Evolutionary conservation across 2,113 vertebrate species (phyloP), one percentile per base, ranked within the genome.

Genomic region (Seriola rivoliana): DNA sequence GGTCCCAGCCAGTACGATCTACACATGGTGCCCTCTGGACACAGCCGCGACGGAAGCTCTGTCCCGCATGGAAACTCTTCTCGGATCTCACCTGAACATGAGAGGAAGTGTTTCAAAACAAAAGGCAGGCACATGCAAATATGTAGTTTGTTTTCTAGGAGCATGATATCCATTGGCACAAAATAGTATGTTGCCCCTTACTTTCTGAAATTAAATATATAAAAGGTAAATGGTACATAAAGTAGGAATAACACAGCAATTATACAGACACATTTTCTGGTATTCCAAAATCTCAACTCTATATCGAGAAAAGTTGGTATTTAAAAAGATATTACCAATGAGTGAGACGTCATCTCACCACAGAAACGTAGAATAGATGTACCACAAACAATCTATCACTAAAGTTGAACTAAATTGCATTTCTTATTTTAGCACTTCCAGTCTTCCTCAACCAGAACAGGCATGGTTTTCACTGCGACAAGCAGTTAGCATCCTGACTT

Each of bases 1-100:
- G 97, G 97, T 46, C 97, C 97, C 63, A 97, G 94, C 98, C 98
- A 99, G 92, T 97, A 97, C 75, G 90, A 71, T 83, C 92, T 94
- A 81, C 98, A 99, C 80, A 85, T 93, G 66, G 96, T 97, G 79
- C 96, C 97, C 14, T 95, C 95, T 42, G 97, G 97, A 95, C 98
- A 99, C 75, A 95, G 92, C 54, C 97, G 95, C 2, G 97, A 96
- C 0, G 97, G 96, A 16, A 84, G 87, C 58, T 96, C 96, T 4
- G 84, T 93, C 78, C 97, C 97, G 72, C 98, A 99, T 0, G 97
- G 98, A 82, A 95, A 96, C 38, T 98, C 97, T 64, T 96, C 94
- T 85, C 96, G 94, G 85, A 97, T 97, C 88, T 99, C 97, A 68
- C 92, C 97, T 98, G 79, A 55, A 80, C 29, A 71, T 38, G 36